These are phyloP conservation scores for Cactoblastis cactorum DNA, from an alignment of 2,888 invertebrate genomes.

Conservation along the genomic window DNA sequence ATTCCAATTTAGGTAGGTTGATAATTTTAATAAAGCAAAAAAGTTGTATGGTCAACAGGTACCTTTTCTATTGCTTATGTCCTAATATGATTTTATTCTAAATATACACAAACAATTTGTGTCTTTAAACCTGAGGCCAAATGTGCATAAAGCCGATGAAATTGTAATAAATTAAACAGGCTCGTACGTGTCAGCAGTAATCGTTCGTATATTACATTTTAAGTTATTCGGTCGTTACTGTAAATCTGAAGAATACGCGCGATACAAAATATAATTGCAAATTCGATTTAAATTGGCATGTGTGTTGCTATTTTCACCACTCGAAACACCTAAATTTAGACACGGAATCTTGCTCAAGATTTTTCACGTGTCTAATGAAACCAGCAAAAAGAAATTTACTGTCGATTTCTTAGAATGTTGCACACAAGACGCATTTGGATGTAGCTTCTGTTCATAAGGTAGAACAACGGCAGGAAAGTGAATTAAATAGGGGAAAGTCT, in stretches of 20 bases:
- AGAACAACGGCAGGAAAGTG: constrained; percentile 58
- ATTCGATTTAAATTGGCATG: background rate
- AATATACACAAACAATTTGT: too few species aligned
- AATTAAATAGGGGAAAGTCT: constrained; percentile 72
- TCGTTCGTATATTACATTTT: constrained; percentile 6
- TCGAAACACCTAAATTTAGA: background rate
- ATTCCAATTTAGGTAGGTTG: too few species aligned
- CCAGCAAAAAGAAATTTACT: background rate
- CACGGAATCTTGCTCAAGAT: background rate
- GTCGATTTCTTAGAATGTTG: constrained; percentile 22
- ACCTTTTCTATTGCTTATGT: too few species aligned
- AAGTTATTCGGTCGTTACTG: constrained; percentile 2
- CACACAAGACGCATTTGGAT: constrained; percentile 32
- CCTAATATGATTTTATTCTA: too few species aligned
- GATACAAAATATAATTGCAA: background rate
- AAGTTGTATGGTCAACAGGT: too few species aligned
- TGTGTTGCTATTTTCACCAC: background rate
- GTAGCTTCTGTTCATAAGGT: constrained; percentile 31
- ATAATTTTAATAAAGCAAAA: too few species aligned
- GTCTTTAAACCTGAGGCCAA: background rate
- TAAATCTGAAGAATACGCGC: background rate
- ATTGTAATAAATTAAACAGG: constrained; percentile 2
- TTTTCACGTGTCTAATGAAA: background rate
- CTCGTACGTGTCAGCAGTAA: background rate
- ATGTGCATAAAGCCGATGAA: background rate